phyloP scores from a whole-genome alignment of 2,888 invertebrate species.

The Lepetodrilus schrolli region DNA sequence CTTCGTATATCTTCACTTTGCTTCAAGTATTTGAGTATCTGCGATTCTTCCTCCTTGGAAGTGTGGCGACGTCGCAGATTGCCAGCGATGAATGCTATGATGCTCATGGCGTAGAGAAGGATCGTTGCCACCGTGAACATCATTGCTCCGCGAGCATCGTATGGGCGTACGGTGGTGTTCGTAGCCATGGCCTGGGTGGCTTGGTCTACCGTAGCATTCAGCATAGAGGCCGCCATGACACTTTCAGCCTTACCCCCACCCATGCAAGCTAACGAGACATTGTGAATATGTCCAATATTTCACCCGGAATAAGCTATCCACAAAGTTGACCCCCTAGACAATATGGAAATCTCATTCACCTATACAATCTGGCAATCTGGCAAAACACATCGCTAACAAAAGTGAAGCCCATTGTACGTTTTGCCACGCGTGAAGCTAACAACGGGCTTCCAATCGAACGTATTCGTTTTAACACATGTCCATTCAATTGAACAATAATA shows the following conservation, averaged over 20 bases:
- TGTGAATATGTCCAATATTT: no score
- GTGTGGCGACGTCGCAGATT: slow-evolving; percentile 40
- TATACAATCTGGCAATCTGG: no score
- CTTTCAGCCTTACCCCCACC: background rate
- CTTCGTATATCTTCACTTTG: slow-evolving; percentile 13
- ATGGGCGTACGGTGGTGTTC: background rate
- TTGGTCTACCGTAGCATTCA: background rate
- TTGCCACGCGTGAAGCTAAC: no score
- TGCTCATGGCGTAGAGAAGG: slow-evolving; percentile 47
- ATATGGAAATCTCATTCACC: no score
- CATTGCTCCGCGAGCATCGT: slow-evolving; percentile 41
- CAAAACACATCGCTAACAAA: no score
- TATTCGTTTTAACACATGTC: no score
- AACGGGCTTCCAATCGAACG: no score
- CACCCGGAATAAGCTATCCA: no score
- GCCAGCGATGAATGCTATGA: slow-evolving; percentile 50
- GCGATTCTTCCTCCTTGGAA: slow-evolving; percentile 37
- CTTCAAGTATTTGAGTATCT: slow-evolving; percentile 31
- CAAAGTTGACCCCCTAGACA: no score
- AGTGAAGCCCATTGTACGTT: no score
- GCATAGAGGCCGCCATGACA: background rate
- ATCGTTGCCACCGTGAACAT: slow-evolving; percentile 44
- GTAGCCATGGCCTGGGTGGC: background rate
- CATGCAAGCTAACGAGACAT: no score
- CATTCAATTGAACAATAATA: no score